Evolutionary conservation across 92 coral and sea anemone genomes (phyloP), one percentile per base, ranked within the genome.

Genomic region (Isaurus tuberculatus): DNA sequence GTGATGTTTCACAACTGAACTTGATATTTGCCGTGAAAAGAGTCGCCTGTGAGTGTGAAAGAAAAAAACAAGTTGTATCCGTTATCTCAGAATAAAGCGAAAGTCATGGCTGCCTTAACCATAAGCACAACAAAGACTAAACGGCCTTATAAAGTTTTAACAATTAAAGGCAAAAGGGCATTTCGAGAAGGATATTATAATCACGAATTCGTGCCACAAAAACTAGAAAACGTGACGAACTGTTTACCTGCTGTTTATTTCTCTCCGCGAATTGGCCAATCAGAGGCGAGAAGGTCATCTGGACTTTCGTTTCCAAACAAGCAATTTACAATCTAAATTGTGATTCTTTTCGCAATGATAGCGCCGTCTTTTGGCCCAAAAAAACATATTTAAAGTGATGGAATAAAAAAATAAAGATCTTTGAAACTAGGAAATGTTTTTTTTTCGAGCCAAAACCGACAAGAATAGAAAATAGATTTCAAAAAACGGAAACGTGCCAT

Each of bases 401-500:
- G 44, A 1, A 46, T 44, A 19, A n/a, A n/a, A n/a, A 25, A 70
- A 55, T 11, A 33, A 51, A 57, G 33, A 7, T n/a, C 33, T 61
- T 23, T 58, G 69, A 14, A 58, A 58, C 34, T 23, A 11, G 60
- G 36, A 13, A 72, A 6, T 16, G 25, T 4, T 72, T 31, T 74
- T 33, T 74, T 53, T 19, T 25, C 57, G 34, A 36, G 51, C 20
- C 33, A 33, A 22, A n/a, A 22, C 51, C 13, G 49, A 48, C 3
- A 26, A 34, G 26, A 26, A 77, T n/a, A 5, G 8, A 7, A 14
- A 77, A 57, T 25, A 20, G 30, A 17, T 16, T 9, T 34, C 25
- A 51, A 57, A 57, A 63, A 75, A 77, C 82, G 82, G 82, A 77
- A 57, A 77, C 82, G 82, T 77, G 82, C 81, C n/a, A 4, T 70